phyloP scores from a whole-genome alignment of 1,140 invertebrate genomes.

The Archivesica marissinica region DNA sequence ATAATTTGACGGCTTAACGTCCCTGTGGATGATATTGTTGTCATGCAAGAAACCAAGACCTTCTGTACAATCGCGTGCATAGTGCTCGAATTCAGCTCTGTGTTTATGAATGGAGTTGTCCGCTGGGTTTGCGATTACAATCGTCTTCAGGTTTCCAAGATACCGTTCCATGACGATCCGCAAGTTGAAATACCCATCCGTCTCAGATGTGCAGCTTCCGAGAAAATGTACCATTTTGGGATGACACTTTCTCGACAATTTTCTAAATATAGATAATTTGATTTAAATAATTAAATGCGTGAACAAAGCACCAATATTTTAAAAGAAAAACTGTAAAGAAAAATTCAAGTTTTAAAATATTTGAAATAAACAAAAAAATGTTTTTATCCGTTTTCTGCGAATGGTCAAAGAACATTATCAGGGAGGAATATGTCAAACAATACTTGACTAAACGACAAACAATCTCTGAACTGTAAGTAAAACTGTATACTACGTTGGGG shows the following conservation, averaged over 20 bases:
- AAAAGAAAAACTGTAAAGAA: no score
- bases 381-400: no score
- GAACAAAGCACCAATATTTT: no score
- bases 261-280: no score
- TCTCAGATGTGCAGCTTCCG: neutral
- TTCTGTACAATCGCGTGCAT: slow-evolving; percentile 16
- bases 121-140: neutral
- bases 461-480: neutral
- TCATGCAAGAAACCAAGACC: slow-evolving; percentile 36
- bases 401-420: no score
- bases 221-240: slow-evolving; percentile 22
- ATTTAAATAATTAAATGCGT: no score
- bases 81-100: neutral
- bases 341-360: no score
- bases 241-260: slow-evolving; percentile 7
- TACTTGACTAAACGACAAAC: no score
- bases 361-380: no score
- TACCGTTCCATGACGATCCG: slow-evolving; percentile 32
- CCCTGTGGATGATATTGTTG: slow-evolving; percentile 20
- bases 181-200: neutral
- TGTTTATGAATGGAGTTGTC: neutral
- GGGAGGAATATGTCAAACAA: no score
- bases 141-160: neutral
- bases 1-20: slow-evolving; percentile 40
- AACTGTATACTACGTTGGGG: no score